phyloP scores from a whole-genome alignment of 1,140 invertebrate species.

The Calycopis cecrops region DNA sequence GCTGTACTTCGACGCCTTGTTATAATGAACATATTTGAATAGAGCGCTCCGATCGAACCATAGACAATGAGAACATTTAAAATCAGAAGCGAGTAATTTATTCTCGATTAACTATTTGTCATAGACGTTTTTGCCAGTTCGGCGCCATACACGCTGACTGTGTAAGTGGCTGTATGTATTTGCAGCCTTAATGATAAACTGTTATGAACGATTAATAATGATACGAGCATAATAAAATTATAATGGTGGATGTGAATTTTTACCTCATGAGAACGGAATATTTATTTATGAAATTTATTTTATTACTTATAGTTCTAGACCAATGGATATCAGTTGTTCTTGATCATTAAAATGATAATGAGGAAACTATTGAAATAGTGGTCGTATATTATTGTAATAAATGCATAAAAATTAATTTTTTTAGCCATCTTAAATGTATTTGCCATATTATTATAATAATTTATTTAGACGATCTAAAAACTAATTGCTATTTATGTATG shows the following conservation, averaged over 20 bases:
- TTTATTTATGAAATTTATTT: slow-evolving; percentile 6
- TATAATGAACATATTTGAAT: slow-evolving; percentile 20
- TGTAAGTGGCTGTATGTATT: too few relatives aligned
- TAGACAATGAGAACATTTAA: too few relatives aligned
- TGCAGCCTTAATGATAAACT: too few relatives aligned
- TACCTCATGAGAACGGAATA: neutral
- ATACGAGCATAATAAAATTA: too few relatives aligned
- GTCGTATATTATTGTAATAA: slow-evolving; percentile 2
- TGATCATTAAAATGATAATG: slow-evolving; percentile 1
- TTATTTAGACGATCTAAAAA: neutral
- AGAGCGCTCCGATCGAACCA: slow-evolving; percentile 6
- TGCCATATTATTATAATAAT: neutral
- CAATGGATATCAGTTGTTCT: slow-evolving; percentile 1
- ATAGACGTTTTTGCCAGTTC: too few relatives aligned
- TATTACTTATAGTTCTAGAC: neutral
- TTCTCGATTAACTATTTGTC: too few relatives aligned
- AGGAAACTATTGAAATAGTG: neutral
- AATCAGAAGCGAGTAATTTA: too few relatives aligned
- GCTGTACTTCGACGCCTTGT: slow-evolving; percentile 28
- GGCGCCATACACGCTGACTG: too few relatives aligned
- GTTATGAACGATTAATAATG: too few relatives aligned
- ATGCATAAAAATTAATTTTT: neutral
- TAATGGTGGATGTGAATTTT: too few relatives aligned
- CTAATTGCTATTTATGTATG: slow-evolving; percentile 4
- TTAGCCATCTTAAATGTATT: neutral